These are phyloP conservation scores for Leucosticte australis DNA, from an alignment of 2,113 vertebrate genomes.

Conservation along the genomic window DNA sequence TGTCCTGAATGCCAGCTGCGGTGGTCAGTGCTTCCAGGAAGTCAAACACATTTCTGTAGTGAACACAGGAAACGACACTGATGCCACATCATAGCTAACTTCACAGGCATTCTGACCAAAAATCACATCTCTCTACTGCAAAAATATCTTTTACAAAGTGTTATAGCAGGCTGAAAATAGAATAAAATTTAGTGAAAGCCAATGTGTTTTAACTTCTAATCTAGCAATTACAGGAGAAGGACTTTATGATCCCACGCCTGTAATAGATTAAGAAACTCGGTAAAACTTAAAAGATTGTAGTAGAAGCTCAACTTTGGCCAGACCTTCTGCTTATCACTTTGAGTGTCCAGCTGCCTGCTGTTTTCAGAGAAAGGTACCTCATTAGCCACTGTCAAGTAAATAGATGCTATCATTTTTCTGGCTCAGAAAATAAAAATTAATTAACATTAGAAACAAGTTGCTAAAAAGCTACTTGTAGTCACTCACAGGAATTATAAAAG, in stretches of 20 bases:
- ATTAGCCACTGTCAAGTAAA: neutral
- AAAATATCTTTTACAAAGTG: neutral
- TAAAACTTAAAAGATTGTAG: neutral
- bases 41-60: neutral
- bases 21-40: neutral
- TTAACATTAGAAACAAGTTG: neutral
- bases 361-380: neutral
- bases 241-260: fast-evolving
- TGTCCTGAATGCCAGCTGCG: neutral
- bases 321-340: neutral
- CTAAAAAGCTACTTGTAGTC: neutral
- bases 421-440: neutral
- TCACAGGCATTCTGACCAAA: neutral
- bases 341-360: neutral
- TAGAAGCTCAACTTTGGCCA: neutral
- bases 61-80: neutral
- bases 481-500: neutral
- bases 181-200: neutral
- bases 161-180: neutral
- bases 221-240: neutral
- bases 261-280: neutral
- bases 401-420: neutral
- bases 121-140: neutral
- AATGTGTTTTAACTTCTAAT: neutral
- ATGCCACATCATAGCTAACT: neutral